Conservation (phyloP, 2,888 invertebrate genomes). For the Exocentrus adspersus region DNA sequence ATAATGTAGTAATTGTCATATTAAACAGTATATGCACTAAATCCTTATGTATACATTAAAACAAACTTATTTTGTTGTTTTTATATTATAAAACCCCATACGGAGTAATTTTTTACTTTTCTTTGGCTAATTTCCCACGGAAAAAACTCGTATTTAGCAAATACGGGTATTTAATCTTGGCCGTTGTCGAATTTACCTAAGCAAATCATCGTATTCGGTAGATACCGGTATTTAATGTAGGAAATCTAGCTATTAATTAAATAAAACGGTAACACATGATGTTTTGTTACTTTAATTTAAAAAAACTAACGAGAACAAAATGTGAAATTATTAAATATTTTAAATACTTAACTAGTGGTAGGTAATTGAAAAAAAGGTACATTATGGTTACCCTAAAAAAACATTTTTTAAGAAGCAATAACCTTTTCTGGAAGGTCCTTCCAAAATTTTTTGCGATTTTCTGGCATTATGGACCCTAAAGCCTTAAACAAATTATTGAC, state of each 20-base stretch:
- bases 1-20: no score
- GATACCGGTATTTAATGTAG: conserved; percentile 11
- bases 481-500: conserved; percentile 5
- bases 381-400: conserved; percentile 13
- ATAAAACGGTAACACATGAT: conserved; percentile 7
- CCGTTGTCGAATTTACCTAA: background rate
- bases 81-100: no score
- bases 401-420: conserved; percentile 11
- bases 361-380: conserved; percentile 3
- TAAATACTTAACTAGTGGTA: conserved; percentile 6
- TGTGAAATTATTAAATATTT: background rate
- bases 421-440: conserved; percentile 8
- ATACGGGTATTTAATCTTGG: background rate
- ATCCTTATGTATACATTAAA: no score
- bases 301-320: background rate
- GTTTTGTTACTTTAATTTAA: background rate
- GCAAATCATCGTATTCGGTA: background rate
- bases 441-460: conserved; percentile 8
- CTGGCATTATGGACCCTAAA: conserved; percentile 14
- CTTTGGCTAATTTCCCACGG: conserved; percentile 6
- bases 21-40: no score
- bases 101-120: background rate
- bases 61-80: no score
- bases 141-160: background rate
- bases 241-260: background rate